Base-by-base conservation (phyloP, 2,797 vertebrate genomes). In the Choloepus didactylus region DNA sequence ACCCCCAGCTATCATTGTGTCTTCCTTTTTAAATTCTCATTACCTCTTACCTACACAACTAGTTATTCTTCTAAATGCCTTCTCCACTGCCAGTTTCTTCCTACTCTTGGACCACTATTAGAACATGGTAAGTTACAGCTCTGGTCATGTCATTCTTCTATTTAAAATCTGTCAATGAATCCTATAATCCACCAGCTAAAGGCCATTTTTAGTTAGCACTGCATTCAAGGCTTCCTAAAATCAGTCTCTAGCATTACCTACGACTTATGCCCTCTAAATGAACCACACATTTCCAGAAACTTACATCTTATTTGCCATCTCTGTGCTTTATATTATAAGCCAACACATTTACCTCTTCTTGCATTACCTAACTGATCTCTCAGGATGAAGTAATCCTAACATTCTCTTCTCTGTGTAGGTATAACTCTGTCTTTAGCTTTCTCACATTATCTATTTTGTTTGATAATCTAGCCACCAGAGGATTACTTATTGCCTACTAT, bases 141-240 rank as follows among this genome's bases (percentile, higher is more conserved):
- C 38, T 81, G 41, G 86, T 75, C 9, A 59, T 10, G 25, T 11
- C 44, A 73, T 29, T 46, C 16, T 76, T 41, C 59, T 59, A 64
- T 69, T 94, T 91, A 85, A 51, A 93, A 83, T 19, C 66, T 75
- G 41, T 62, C 84, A 91, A 18, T 29, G 18, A 83, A 91, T 46
- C 60, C 38, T 31, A 95, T 0, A 94, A 23, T 46, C 51, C 9
- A 89, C 16, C 64, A 93, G 66, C 88, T 46, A 66, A 29, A 90
- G 54, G 51, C 5, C 7, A 49, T 6, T 9, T n/a, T 41, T 7
- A 72, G 60, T 79, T 11, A 73, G 27, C 9, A 77, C 10, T 4
- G 15, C 64, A 89, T 54, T 82, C 77, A 77, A 69, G 7, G 6
- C 4, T 46, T n/a, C 35, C 46, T 59, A 41, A 70, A 44, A 60